Evolutionary conservation across 2,888 invertebrate species (phyloP).

Genomic region (Caenorhabditis angaria): DNA sequence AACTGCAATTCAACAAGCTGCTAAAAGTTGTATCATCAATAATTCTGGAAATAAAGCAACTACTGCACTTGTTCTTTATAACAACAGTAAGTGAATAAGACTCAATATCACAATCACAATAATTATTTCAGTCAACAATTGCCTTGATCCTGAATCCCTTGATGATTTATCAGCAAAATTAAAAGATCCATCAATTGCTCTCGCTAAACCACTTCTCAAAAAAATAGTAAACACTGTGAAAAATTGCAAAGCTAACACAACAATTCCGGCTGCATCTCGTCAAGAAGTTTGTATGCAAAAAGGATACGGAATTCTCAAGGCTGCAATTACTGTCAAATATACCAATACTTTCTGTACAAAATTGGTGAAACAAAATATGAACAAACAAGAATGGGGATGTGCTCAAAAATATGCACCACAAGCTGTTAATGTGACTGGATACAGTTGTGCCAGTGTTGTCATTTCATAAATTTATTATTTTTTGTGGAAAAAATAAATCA

Average conservation of each 20-base stretch:
- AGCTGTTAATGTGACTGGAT: conserved; percentile 24
- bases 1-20: conserved; percentile 18
- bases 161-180: conserved; percentile 13
- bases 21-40: conserved; percentile 29
- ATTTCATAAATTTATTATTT: background rate
- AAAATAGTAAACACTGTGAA: conserved; percentile 15
- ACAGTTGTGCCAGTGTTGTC: conserved; percentile 17
- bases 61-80: conserved; percentile 20
- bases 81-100: conserved; percentile 17
- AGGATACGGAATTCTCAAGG: conserved; percentile 23
- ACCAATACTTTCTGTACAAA: conserved; percentile 29
- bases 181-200: conserved; percentile 16
- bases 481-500: background rate
- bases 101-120: too few relatives aligned
- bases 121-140: conserved; percentile 24
- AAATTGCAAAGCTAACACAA: conserved; percentile 19
- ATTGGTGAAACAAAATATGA: conserved; percentile 37
- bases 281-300: conserved; percentile 33
- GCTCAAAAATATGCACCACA: conserved; percentile 22
- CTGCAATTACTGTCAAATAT: conserved; percentile 26
- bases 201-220: conserved; percentile 17
- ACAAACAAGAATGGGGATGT: conserved; percentile 28
- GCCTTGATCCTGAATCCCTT: conserved; percentile 28
- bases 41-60: conserved; percentile 30
- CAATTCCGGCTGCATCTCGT: conserved; percentile 12